Evolutionary conservation across 1,140 invertebrate species (phyloP).

Genomic region (Macrobrachium rosenbergii): DNA sequence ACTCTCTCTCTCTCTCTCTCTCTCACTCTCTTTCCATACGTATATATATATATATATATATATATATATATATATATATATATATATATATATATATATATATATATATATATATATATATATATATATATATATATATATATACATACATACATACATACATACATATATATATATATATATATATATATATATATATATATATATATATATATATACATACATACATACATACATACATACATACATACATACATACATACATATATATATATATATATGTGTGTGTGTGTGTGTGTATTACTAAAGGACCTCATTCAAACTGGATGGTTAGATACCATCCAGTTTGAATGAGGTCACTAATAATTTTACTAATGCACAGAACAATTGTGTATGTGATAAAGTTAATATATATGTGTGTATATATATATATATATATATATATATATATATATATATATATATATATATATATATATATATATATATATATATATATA

Average conservation of each 20-base stretch:
- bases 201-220: background rate
- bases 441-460: background rate
- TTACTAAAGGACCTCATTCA: too few relatives aligned
- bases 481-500: conserved; percentile 20
- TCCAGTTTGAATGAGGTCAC: too few relatives aligned
- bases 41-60: background rate
- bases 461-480: background rate
- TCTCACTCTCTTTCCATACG: too few relatives aligned
- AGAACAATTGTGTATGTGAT: too few relatives aligned
- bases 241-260: conserved; percentile 19
- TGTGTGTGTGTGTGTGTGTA: too few relatives aligned
- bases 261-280: background rate
- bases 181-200: background rate
- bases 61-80: background rate
- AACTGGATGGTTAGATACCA: too few relatives aligned
- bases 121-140: background rate
- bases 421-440: conserved; percentile 19
- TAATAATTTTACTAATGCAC: too few relatives aligned
- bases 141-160: background rate
- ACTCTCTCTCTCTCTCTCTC: background rate
- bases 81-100: conserved; percentile 24
- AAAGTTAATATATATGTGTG: background rate
- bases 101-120: conserved; percentile 5
- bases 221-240: conserved; percentile 13
- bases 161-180: background rate